Conservation (phyloP, 1,140 invertebrate genomes). For the Zeugodacus cucurbitae region DNA sequence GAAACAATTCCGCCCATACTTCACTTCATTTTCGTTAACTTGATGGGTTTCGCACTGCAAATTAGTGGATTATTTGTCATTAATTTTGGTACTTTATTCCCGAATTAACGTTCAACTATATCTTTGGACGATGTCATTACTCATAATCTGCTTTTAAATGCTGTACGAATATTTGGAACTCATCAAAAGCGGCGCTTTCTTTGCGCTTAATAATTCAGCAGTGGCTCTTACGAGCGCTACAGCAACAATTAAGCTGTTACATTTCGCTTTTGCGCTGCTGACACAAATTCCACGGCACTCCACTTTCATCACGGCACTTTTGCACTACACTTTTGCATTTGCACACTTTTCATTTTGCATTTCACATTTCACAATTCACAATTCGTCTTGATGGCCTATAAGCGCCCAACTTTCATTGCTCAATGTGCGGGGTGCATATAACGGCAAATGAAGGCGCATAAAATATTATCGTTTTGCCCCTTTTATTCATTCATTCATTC, state of each 20-base stretch:
- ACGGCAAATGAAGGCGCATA: constrained; percentile 13
- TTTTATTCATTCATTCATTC: constrained; percentile 13
- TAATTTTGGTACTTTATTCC: too few relatives aligned
- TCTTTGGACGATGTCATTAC: neutral
- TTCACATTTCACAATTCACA: neutral
- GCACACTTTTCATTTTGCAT: neutral
- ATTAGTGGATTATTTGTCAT: too few relatives aligned
- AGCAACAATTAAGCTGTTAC: neutral
- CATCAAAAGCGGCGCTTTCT: neutral
- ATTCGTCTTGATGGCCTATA: constrained; percentile 11
- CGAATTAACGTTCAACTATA: too few relatives aligned
- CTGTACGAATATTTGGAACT: neutral
- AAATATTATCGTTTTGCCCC: constrained; percentile 13
- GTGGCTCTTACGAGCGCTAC: neutral
- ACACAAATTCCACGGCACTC: neutral
- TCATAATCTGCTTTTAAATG: neutral
- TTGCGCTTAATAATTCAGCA: neutral
- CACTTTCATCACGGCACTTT: neutral
- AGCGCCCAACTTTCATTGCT: constrained; percentile 23
- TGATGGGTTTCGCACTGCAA: too few relatives aligned
- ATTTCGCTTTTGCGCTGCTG: neutral
- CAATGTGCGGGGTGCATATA: neutral
- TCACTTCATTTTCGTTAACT: too few relatives aligned
- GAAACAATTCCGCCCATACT: too few relatives aligned
- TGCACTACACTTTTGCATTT: neutral